Evolutionary conservation across 2,888 invertebrate genomes (phyloP).

Genomic region (Cyaniris semiargus): DNA sequence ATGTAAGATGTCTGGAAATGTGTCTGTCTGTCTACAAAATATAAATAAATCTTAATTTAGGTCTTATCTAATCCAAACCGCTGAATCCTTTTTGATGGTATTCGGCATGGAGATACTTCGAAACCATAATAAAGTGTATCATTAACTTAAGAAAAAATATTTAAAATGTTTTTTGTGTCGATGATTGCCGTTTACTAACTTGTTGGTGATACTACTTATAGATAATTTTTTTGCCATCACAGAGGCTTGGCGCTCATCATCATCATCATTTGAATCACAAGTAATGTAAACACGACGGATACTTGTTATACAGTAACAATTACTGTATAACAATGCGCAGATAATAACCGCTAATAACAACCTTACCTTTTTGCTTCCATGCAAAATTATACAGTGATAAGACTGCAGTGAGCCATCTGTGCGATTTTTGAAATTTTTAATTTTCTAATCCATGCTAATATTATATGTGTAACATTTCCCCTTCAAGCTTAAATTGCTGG

Average conservation of each 20-base stretch:
- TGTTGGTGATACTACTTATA: neutral
- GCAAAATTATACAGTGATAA: neutral
- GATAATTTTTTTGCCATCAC: neutral
- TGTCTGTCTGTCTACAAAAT: no score
- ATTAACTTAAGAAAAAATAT: no score
- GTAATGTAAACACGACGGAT: constrained; percentile 25
- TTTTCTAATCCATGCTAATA: neutral
- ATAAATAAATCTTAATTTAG: no score
- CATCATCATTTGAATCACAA: no score
- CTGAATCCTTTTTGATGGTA: no score
- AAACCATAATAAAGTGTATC: no score
- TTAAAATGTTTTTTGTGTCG: no score
- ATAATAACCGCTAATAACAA: constrained; percentile 20
- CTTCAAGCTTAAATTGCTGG: neutral
- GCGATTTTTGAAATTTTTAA: neutral
- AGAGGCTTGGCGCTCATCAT: neutral
- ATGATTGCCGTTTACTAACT: neutral
- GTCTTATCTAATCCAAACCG: no score
- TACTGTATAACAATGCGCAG: constrained; percentile 18
- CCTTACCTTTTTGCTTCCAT: neutral
- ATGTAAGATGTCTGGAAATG: no score
- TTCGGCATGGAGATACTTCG: no score
- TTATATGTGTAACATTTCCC: no score
- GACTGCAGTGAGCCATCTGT: neutral
- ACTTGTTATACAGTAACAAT: constrained; percentile 15